These are phyloP conservation scores for Cotesia glomerata DNA, from an alignment of 1,140 invertebrate species.

Conservation along the genomic window DNA sequence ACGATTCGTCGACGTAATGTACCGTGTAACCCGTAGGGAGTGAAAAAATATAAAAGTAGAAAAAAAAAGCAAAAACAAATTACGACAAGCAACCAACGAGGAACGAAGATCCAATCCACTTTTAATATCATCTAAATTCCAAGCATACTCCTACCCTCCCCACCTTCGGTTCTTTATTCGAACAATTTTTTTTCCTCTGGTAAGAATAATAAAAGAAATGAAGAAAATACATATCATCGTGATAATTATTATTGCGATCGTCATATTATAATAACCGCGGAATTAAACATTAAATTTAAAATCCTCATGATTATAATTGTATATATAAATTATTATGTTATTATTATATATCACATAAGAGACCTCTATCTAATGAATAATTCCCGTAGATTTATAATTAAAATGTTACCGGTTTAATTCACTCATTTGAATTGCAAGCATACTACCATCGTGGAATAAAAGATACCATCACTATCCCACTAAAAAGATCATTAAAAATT, in stretches of 20 bases:
- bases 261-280: too few species aligned
- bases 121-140: constrained; percentile 5
- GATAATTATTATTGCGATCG: too few species aligned
- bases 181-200: background rate
- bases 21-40: constrained; percentile 20
- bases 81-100: constrained; percentile 3
- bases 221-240: background rate
- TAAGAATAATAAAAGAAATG: background rate
- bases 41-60: constrained; percentile 12
- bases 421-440: background rate
- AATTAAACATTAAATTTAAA: too few species aligned
- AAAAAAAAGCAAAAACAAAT: constrained; percentile 14
- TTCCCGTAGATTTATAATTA: background rate
- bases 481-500: constrained; percentile 17
- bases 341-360: background rate
- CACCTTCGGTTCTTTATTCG: too few species aligned
- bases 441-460: too few species aligned
- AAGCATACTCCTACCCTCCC: background rate
- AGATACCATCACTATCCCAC: background rate
- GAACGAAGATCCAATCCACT: constrained; percentile 10
- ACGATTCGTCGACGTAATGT: constrained; percentile 21
- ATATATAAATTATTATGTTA: background rate
- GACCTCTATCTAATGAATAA: background rate
- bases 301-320: too few species aligned
- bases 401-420: background rate